Percentiles rank a stretch among this genome's conserved stretches.
Evolutionary conservation across 1,140 invertebrate species (phyloP).

Genomic region (Dreissena rostriformis): DNA sequence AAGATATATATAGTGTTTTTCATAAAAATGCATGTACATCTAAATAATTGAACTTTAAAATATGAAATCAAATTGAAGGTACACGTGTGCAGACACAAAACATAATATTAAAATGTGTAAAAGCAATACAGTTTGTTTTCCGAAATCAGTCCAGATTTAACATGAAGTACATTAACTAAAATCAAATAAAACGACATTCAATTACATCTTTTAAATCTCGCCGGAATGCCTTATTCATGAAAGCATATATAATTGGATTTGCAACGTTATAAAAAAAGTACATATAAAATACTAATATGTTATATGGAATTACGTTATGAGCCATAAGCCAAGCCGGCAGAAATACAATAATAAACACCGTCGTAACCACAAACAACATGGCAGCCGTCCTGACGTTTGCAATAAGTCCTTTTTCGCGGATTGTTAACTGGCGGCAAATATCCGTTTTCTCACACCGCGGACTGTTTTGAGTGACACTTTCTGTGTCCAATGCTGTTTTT

Average conservation of each 20-base stretch:
- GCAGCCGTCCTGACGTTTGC: slow-evolving; percentile 74
- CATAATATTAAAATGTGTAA: too few species aligned
- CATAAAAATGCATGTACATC: too few species aligned
- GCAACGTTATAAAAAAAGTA: slow-evolving; percentile 79
- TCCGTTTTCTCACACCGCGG: slow-evolving; percentile 42
- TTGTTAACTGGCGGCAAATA: slow-evolving; percentile 36
- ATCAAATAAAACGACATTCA: slow-evolving; percentile 33
- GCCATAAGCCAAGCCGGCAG: slow-evolving; percentile 69
- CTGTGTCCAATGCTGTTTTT: slow-evolving; percentile 43
- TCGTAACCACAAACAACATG: slow-evolving; percentile 78
- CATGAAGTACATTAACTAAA: too few species aligned
- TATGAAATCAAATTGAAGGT: too few species aligned
- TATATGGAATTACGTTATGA: slow-evolving; percentile 58
- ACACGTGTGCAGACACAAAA: too few species aligned
- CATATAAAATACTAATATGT: slow-evolving; percentile 72
- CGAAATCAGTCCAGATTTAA: too few species aligned
- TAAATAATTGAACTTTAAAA: too few species aligned
- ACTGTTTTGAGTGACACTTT: slow-evolving; percentile 20
- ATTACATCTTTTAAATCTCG: slow-evolving; percentile 59
- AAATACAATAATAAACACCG: slow-evolving; percentile 76
- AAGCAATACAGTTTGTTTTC: too few species aligned
- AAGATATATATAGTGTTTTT: too few species aligned
- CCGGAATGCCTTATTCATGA: slow-evolving; percentile 78
- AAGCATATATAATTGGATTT: slow-evolving; percentile 79
- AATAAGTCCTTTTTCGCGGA: slow-evolving; percentile 61